A percentile compares a stretch with the other conserved stretches of the same genome.
These are phyloP conservation scores for Alaudala cheleensis DNA, from an alignment of 2,113 vertebrate genomes.

Conservation along the genomic window DNA sequence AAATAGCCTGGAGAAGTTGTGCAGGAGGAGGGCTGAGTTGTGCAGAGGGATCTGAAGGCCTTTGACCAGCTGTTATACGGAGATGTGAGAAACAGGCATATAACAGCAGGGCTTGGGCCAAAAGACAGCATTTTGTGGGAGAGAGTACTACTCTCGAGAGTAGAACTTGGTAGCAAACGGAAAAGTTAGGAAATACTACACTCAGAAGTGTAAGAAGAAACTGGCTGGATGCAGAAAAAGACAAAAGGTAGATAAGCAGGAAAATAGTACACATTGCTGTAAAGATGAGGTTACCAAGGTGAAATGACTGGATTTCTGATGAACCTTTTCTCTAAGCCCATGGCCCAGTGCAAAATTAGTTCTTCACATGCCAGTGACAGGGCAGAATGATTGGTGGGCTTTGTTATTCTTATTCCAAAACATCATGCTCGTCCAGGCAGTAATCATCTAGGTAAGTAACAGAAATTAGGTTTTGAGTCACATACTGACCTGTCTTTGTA, in stretches of 20 bases:
- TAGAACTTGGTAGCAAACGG: not conserved
- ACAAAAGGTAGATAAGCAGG: not conserved
- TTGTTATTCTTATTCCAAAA: not conserved
- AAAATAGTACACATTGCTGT: not conserved
- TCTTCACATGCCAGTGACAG: not conserved
- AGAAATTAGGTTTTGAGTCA: conserved; percentile 42
- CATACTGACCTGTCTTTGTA: not conserved
- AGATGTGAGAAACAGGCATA: not conserved
- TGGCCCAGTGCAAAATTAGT: not conserved
- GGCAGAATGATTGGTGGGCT: not conserved
- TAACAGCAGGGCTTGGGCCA: not conserved
- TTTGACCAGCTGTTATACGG: not conserved
- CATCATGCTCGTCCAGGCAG: not conserved
- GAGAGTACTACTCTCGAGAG: not conserved
- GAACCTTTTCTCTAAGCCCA: not conserved
- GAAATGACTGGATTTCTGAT: not conserved
- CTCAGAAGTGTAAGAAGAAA: not conserved
- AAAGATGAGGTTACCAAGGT: not conserved
- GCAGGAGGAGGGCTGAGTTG: not conserved
- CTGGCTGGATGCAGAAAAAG: not conserved
- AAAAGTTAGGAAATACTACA: not conserved
- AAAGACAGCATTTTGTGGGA: not conserved
- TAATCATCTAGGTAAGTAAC: conserved; percentile 4
- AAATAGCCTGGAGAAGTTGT: not conserved
- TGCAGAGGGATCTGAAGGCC: not conserved